These are phyloP conservation scores for Pteropus rufus DNA, from an alignment of 2,797 vertebrate species.

Conservation along the genomic window DNA sequence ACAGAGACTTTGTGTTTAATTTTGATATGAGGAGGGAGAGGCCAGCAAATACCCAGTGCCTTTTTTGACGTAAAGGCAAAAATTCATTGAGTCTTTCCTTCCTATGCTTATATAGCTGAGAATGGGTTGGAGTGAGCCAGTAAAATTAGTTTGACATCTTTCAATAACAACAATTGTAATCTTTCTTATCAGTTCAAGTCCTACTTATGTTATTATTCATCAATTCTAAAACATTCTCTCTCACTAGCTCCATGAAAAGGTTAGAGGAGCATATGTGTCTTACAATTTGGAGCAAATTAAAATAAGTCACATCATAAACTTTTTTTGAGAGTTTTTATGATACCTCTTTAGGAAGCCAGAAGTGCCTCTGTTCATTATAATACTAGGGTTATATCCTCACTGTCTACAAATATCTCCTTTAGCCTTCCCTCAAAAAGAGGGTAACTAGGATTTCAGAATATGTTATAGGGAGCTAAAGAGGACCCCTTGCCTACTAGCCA, in stretches of 20 bases:
- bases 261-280: background rate
- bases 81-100: background rate
- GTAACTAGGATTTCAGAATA: background rate
- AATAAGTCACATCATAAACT: background rate
- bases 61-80: background rate
- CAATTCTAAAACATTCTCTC: background rate
- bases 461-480: background rate
- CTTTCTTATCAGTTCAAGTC: background rate
- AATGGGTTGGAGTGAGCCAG: background rate
- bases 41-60: background rate
- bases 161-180: background rate
- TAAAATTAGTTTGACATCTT: background rate
- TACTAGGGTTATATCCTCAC: background rate
- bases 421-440: background rate
- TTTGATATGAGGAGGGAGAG: background rate
- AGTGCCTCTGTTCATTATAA: background rate
- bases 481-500: background rate
- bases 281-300: slow-evolving; percentile 16
- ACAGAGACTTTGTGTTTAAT: background rate
- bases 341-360: background rate
- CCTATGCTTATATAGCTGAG: background rate
- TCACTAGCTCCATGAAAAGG: background rate
- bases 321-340: background rate
- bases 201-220: background rate
- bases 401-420: background rate